phyloP scores from a whole-genome alignment of 1,140 invertebrate genomes.

The Carposina sasakii region DNA sequence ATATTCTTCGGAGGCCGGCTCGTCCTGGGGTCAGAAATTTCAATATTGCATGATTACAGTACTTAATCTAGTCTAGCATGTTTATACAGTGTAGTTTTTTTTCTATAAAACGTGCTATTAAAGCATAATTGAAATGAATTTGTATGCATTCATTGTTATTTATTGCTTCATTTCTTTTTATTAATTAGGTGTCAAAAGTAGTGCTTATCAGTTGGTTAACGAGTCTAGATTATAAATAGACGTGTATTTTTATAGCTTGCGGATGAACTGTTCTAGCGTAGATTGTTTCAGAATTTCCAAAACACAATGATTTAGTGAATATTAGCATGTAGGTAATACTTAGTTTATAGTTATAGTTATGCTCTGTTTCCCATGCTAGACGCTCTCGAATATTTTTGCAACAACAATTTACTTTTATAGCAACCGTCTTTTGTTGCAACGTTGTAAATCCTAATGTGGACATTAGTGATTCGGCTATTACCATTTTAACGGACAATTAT shows the following conservation, averaged over 20 bases:
- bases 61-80: not conserved
- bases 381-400: constrained; percentile 59
- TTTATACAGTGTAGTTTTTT: not conserved
- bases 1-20: constrained; percentile 52
- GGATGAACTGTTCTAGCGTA: constrained; percentile 55
- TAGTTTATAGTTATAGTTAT: constrained; percentile 56
- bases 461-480: not conserved
- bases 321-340: constrained; percentile 69
- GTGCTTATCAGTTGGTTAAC: constrained; percentile 15
- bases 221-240: no score
- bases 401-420: constrained; percentile 49
- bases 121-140: constrained; percentile 30
- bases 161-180: constrained; percentile 35
- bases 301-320: constrained; percentile 57
- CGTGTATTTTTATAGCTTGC: no score
- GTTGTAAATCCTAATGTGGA: not conserved
- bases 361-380: constrained; percentile 55
- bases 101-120: constrained; percentile 1
- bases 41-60: constrained; percentile 26
- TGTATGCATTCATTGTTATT: not conserved
- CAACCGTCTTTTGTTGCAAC: constrained; percentile 46
- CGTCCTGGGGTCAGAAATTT: constrained; percentile 42
- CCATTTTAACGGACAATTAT: no score
- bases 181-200: constrained; percentile 24
- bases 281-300: constrained; percentile 56